phyloP scores from a whole-genome alignment of 2,888 invertebrate genomes.

The Synergus laeviventris region DNA sequence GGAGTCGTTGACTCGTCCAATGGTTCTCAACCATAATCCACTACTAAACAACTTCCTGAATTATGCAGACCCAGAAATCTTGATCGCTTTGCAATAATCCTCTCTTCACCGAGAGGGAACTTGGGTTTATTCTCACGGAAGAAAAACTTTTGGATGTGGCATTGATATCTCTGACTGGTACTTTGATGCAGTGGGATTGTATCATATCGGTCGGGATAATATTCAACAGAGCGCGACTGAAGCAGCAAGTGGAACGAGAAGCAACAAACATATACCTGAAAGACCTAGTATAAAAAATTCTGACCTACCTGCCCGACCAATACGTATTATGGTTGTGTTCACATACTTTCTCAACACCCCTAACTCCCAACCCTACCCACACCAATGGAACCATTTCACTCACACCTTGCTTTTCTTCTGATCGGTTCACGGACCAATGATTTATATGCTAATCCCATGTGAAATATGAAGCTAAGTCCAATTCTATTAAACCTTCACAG shows the following conservation, averaged over 20 bases:
- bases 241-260: constrained; percentile 63
- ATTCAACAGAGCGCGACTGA: constrained; percentile 62
- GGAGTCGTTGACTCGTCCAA: constrained; percentile 60
- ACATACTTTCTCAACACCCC: constrained; percentile 24
- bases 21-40: constrained; percentile 51
- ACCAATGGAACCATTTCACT: constrained; percentile 18
- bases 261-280: constrained; percentile 52
- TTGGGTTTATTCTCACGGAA: constrained; percentile 22
- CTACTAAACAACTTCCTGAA: constrained; percentile 2
- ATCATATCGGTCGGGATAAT: constrained; percentile 56
- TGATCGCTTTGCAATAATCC: constrained; percentile 40
- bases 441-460: constrained; percentile 60
- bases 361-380: neutral
- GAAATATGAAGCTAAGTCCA: constrained; percentile 49
- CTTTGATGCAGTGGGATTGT: constrained; percentile 2
- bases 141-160: constrained; percentile 16
- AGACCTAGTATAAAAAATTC: constrained; percentile 43
- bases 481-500: constrained; percentile 57
- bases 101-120: constrained; percentile 52
- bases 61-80: neutral
- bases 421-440: constrained; percentile 58
- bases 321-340: constrained; percentile 34
- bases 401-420: constrained; percentile 10
- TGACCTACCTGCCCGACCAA: constrained; percentile 47
- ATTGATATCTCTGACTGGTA: constrained; percentile 28